phyloP scores from a whole-genome alignment of 2,113 vertebrate genomes.

The Seriola dumerili region DNA sequence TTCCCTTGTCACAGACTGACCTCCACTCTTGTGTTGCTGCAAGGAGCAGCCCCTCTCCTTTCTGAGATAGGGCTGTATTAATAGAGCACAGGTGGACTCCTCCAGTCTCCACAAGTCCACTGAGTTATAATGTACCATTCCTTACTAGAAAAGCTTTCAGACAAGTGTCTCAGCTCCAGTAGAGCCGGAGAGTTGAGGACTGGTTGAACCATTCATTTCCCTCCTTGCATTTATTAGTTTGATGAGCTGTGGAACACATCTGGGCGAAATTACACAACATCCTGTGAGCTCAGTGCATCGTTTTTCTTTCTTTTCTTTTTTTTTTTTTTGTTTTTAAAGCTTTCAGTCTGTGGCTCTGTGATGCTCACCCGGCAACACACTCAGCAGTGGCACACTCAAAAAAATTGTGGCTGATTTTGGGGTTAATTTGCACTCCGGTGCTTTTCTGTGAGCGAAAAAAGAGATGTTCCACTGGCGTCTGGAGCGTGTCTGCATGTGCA shows the following conservation, averaged over 20 bases:
- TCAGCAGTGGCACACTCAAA: constrained; percentile 51
- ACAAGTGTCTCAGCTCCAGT: constrained; percentile 20
- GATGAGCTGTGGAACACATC: constrained; percentile 72
- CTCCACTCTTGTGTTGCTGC: constrained; percentile 42
- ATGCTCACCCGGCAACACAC: constrained; percentile 36
- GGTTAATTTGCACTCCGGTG: constrained; percentile 58
- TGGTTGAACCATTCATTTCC: constrained; percentile 36
- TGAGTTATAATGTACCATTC: constrained; percentile 35
- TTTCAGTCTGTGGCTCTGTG: constrained; percentile 40
- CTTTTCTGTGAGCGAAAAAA: constrained; percentile 48
- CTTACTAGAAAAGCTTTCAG: constrained; percentile 2
- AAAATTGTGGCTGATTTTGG: constrained; percentile 43
- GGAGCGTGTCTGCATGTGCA: constrained; percentile 46
- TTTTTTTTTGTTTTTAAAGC: constrained; percentile 18
- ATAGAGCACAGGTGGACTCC: constrained; percentile 53
- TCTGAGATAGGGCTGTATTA: constrained; percentile 34
- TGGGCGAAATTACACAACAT: constrained; percentile 79
- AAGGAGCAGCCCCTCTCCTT: constrained; percentile 43
- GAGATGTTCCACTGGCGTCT: constrained; percentile 56
- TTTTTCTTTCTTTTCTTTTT: constrained; percentile 7
- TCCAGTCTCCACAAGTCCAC: constrained; percentile 29
- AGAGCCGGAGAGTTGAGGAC: constrained; percentile 19
- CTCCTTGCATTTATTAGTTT: constrained; percentile 62
- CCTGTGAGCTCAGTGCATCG: constrained; percentile 61
- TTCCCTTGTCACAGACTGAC: constrained; percentile 61